Base-by-base conservation (phyloP, 2,888 invertebrate species). In the Pollenia labialis region DNA sequence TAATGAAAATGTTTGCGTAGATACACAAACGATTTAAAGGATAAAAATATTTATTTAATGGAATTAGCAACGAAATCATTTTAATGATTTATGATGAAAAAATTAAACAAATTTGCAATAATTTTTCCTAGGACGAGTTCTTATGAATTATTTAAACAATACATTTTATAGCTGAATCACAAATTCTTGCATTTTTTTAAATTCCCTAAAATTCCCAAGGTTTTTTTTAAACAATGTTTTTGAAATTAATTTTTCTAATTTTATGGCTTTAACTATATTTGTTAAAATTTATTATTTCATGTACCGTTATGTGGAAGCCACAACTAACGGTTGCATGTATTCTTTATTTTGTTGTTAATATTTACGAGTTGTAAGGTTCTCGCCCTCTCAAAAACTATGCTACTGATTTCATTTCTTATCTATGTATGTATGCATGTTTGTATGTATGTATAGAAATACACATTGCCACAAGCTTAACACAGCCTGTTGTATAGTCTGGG, bases 381-480 rank as follows among this genome's bases (percentile, higher is more conserved):
- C 52, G 71, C 81, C 82, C 68, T 76, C 68, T 46, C 14, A n/a
- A 81, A 81, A 75, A 60, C 66, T 66, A 50, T 81, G 50, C 74
- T 76, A 46, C 32, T 60, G 69, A 46, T 46, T 69, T 69, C 23
- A 23, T 82, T 82, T 82, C 46, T 60, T 54, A 76, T 74, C 48
- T 64, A 52, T 32, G 32, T 32, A 2, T 32, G 32, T 32, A 2
- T 32, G 32, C 3, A 4, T 32, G 32, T 32, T 2, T 32, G 32
- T 32, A 32, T 32, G 32, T 32, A 6, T 32, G 32, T 32, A 32
- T 32, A 6, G 32, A 32, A 32, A 32, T 16, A 52, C 40, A 69
- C 68, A 62, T 62, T 52, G 18, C 32, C 23, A 23, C 40, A 66
- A 48, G 66, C 48, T 40, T 54, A 42, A 56, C 18, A 7, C 54